Evolutionary conservation across 2,888 invertebrate genomes (phyloP), one percentile per base, ranked within the genome.

Genomic region (Rotaria sp.): DNA sequence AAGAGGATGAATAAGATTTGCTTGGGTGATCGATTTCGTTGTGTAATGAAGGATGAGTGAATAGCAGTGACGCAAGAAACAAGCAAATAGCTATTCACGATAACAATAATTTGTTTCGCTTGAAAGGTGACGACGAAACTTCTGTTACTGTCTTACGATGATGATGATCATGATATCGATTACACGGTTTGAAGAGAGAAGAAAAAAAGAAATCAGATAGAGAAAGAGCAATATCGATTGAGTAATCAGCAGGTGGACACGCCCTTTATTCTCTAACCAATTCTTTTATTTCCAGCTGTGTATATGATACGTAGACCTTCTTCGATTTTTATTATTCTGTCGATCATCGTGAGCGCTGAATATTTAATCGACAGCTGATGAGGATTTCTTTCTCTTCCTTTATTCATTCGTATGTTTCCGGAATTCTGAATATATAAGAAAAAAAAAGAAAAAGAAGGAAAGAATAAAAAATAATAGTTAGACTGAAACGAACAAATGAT

Each of bases 21-120:
- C 67, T 67, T 67, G 67, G 30, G 18, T 67, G 67, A 67, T 67
- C 67, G 67, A 67, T 35, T 35, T 67, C 21, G 67, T 67, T 67
- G 67, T 67, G 67, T 67, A 67, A 59, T 30, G 21, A 59, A 59
- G 13, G 57, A 59, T 59, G 57, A 30, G 13, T 59, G 57, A 13
- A 59, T 15, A 59, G 35, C 15, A 67, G 21, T 67, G 67, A 67
- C 35, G 67, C 35, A 67, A 67, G 67, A 59, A 59, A 30, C 13
- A n/a, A 15, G 57, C 57, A 59, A 35, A 67, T 35, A 35, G 67
- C 30, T 35, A 35, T 35, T 67, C 35, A 35, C 35, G 18, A 67
- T 21, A 67, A 67, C 67, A 67, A 67, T 67, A 67, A 67, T 67
- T 67, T 67, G 67, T 35, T 35, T 67, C 67, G 67, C 30, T 67